phyloP scores from a whole-genome alignment of 2,888 invertebrate genomes.

The Boloria euphrosyne region DNA sequence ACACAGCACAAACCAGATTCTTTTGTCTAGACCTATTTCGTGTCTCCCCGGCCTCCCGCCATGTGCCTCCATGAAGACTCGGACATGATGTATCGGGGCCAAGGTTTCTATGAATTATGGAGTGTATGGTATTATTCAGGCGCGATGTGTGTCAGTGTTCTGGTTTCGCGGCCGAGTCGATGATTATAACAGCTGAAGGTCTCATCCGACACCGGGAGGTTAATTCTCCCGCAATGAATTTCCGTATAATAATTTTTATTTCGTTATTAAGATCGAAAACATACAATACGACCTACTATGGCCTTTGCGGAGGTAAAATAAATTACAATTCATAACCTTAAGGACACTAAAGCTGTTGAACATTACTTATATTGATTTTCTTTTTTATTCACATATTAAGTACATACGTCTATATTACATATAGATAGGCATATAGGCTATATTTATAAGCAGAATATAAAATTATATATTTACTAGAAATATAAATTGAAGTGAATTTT shows the following conservation, averaged over 20 bases:
- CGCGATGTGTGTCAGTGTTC: slow-evolving; percentile 75
- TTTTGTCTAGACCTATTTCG: slow-evolving; percentile 35
- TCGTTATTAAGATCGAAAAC: slow-evolving; percentile 15
- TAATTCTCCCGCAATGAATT: slow-evolving; percentile 61
- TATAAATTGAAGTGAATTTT: too few relatives aligned
- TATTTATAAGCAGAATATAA: too few relatives aligned
- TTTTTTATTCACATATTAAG: not conserved
- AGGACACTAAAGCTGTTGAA: slow-evolving; percentile 2
- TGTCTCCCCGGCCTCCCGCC: slow-evolving; percentile 35
- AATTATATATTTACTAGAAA: too few relatives aligned
- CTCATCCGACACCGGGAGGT: slow-evolving; percentile 71
- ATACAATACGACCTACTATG: not conserved
- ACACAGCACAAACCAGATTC: not conserved
- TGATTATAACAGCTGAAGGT: slow-evolving; percentile 75
- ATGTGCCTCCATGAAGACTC: slow-evolving; percentile 37
- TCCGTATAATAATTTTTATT: slow-evolving; percentile 57
- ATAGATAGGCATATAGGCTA: too few relatives aligned
- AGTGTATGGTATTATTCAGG: slow-evolving; percentile 79
- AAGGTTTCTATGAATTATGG: slow-evolving; percentile 80
- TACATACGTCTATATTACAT: not conserved
- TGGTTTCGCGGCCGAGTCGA: slow-evolving; percentile 74
- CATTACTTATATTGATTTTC: not conserved
- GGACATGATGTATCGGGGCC: slow-evolving; percentile 66
- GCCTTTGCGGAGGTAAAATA: slow-evolving; percentile 18
- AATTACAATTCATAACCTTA: slow-evolving; percentile 17